phyloP scores from a whole-genome alignment of 2,888 invertebrate species.

The Loripinus fragilis region DNA sequence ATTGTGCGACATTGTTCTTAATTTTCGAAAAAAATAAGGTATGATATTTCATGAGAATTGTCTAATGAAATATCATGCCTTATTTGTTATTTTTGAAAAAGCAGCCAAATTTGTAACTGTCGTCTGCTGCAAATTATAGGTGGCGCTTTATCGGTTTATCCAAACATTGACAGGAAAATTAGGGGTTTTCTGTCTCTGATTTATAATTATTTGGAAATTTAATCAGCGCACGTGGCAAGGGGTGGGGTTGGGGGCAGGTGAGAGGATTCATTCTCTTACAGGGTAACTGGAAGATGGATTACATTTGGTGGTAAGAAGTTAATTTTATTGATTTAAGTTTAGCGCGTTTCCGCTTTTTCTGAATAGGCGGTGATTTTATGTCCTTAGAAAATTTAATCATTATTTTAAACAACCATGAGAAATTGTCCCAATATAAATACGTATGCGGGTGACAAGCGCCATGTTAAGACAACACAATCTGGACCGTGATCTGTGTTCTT shows the following conservation, averaged over 20 bases:
- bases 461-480: no score
- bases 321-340: conserved; percentile 10
- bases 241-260: conserved; percentile 20
- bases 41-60: no score
- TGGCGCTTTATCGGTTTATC: no score
- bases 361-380: conserved; percentile 12
- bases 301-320: conserved; percentile 3
- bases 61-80: no score
- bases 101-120: no score
- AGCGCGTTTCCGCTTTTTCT: conserved; percentile 1
- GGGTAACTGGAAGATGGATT: conserved; percentile 10
- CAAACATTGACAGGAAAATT: conserved; percentile 14
- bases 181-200: conserved; percentile 9
- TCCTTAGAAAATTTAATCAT: neutral
- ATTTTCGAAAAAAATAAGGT: no score
- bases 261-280: conserved; percentile 15
- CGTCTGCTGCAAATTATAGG: no score
- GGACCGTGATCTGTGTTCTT: no score
- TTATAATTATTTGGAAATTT: conserved; percentile 17
- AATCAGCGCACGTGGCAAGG: conserved; percentile 19
- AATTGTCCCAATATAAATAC: no score
- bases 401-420: neutral
- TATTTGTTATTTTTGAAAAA: no score
- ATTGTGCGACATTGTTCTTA: no score
- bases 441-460: no score